Base-by-base conservation (phyloP, 2,888 invertebrate species). In the Linnaemya tessellans region DNA sequence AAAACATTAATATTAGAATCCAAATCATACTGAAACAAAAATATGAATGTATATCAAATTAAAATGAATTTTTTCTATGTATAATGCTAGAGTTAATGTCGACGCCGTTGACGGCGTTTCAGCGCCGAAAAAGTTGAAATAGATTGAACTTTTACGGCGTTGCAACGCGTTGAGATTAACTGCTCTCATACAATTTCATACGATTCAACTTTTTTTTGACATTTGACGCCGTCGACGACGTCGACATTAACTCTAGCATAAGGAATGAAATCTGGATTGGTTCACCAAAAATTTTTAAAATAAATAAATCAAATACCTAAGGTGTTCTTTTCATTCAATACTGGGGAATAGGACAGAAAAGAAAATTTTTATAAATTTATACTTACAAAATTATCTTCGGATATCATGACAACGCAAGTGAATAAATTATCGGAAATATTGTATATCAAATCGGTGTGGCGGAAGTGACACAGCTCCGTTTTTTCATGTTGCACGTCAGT, bases 341-440 rank as follows among this genome's bases (percentile, higher is more conserved):
- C 18, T 8, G 20, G n/a, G 30, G 30, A 30, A 30, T 30, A 3
- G 30, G 30, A 30, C 3, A 30, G 5, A 30, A 30, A 3, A 30
- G 30, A 3, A 3, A 30, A 30, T 2, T 30, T 30, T 30, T 30
- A 30, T 25, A 20, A 43, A 35, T 41, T 22, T 15, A 10, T 43
- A 89, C 91, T 90, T 88, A 91, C 91, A 87, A 90, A 90, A 78
- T 90, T 90, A 80, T 91, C 91, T 56, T 91, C 91, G 41, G 91
- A 91, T 25, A 91, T 91, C 92, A 91, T 90, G 15, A 90, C 89
- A 2, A 89, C 89, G 58, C 91, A 91, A 1, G 88, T 90, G 77
- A 91, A 89, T 1, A 90, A 87, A 74, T 89, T 89, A 58, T 89
- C 88, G 7, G 88, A 64, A 4, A 89, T 89, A 46, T 89, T 88